Base-by-base conservation (phyloP, 2,888 invertebrate genomes). In the Empis stercorea region DNA sequence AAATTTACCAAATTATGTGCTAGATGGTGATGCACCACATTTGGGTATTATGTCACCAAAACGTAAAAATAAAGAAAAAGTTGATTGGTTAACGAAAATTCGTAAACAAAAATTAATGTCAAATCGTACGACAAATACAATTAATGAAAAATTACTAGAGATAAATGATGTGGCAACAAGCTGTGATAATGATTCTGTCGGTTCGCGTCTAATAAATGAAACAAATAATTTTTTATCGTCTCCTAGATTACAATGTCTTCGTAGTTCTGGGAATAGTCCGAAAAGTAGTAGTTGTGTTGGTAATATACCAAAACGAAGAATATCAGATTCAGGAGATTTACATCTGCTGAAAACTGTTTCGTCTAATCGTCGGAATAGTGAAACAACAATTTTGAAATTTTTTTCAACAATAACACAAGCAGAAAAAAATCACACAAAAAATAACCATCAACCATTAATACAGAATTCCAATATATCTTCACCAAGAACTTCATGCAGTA, bases 11-110 rank as follows among this genome's bases (percentile, higher is more conserved):
- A 82, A 88, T 68, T 88, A 75, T 57, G 84, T 85, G 0, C 55
- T 80, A 13, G 79, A 81, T 56, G 87, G 87, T 1, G 80, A 79
- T 34, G 87, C 87, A 0, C 87, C 87, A 0, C 87, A 87, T 62
- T 62, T 84, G 45, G 68, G 76, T 36, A 59, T 65, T 10, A 78
- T 79, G 73, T 85, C 86, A 0, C 85, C 86, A 0, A 75, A 74
- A 30, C 79, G 79, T 50, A 74, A 74, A 53, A 72, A 71, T 30
- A 77, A 74, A 51, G 76, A 77, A 44, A 76, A 79, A 52, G 72
- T 79, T 0, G 80, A 87, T 62, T 87, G 87, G 87, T 62, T 87
- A 42, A 85, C 80, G 1, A 76, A 75, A 59, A 71, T 80, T 47
- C 66, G 79, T 11, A 74, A 76, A 51, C 76, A 79, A 54, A 74